phyloP scores from a whole-genome alignment of 2,888 invertebrate genomes.

The Sthenelais limicola region DNA sequence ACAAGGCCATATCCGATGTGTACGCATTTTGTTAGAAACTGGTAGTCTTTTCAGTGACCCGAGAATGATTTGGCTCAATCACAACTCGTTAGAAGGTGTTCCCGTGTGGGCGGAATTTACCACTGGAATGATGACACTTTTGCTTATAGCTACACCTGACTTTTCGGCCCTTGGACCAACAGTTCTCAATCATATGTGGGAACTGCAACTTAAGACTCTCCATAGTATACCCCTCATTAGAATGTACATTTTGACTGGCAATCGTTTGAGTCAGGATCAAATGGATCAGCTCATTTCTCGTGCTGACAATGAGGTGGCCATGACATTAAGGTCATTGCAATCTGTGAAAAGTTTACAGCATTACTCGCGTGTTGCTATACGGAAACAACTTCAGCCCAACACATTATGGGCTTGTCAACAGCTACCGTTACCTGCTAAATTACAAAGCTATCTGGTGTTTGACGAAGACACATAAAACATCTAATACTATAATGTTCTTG shows the following conservation, averaged over 20 bases:
- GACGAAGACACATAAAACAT: constrained; percentile 26
- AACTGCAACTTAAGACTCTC: constrained; percentile 2
- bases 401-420: constrained; percentile 12
- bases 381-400: constrained; percentile 22
- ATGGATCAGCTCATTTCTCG: constrained; percentile 19
- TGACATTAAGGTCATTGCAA: constrained; percentile 10
- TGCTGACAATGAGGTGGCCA: constrained; percentile 16
- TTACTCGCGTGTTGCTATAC: constrained; percentile 30
- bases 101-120: constrained; percentile 38
- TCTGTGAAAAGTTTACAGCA: constrained; percentile 31
- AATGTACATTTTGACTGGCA: constrained; percentile 37
- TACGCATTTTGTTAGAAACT: constrained; percentile 8
- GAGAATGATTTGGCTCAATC: constrained; percentile 19
- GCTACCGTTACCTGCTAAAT: constrained; percentile 34
- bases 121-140: constrained; percentile 15
- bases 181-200: constrained; percentile 9
- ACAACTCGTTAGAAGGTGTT: constrained; percentile 11
- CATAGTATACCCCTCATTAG: constrained; percentile 3
- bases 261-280: constrained; percentile 11
- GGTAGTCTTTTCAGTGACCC: constrained; percentile 40
- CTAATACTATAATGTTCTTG: neutral
- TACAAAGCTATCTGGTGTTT: constrained; percentile 36
- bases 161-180: constrained; percentile 12
- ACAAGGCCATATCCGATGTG: constrained; percentile 33
- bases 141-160: constrained; percentile 32